Evolutionary conservation across 2,113 vertebrate genomes (phyloP).

Genomic region (Notothenia rossii): DNA sequence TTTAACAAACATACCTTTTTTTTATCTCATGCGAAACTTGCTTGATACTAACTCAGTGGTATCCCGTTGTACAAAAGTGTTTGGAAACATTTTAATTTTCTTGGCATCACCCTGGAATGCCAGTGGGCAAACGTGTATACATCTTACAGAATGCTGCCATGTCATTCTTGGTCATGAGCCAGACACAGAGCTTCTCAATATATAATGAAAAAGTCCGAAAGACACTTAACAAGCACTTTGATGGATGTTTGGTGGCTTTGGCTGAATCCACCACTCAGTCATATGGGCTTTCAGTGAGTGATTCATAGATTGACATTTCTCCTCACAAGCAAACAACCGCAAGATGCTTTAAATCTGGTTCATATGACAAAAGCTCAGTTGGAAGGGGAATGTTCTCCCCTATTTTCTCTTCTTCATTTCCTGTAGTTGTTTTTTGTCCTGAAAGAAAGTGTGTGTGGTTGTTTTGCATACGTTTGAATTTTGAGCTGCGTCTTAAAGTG

Average conservation of each 20-base stretch:
- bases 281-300: slow-evolving; percentile 68
- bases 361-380: slow-evolving; percentile 46
- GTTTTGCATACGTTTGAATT: slow-evolving; percentile 43
- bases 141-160: slow-evolving; percentile 64
- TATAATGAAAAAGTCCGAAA: slow-evolving; percentile 71
- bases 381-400: slow-evolving; percentile 11
- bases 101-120: slow-evolving; percentile 45
- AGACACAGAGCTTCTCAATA: slow-evolving; percentile 56
- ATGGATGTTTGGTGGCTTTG: slow-evolving; percentile 75
- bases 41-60: background rate
- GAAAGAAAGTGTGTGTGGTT: background rate
- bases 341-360: slow-evolving; percentile 60
- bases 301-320: slow-evolving; percentile 72
- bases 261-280: slow-evolving; percentile 58
- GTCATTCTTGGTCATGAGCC: slow-evolving; percentile 66
- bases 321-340: slow-evolving; percentile 57
- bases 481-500: background rate
- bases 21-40: background rate
- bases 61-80: slow-evolving; percentile 8
- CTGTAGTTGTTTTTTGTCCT: slow-evolving; percentile 34
- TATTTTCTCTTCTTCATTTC: slow-evolving; percentile 20
- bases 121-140: slow-evolving; percentile 44
- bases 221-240: slow-evolving; percentile 77
- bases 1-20: slow-evolving; percentile 25
- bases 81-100: slow-evolving; percentile 44